Evolutionary conservation across 1,140 invertebrate species (phyloP).

Genomic region (Temnothorax longispinosus): DNA sequence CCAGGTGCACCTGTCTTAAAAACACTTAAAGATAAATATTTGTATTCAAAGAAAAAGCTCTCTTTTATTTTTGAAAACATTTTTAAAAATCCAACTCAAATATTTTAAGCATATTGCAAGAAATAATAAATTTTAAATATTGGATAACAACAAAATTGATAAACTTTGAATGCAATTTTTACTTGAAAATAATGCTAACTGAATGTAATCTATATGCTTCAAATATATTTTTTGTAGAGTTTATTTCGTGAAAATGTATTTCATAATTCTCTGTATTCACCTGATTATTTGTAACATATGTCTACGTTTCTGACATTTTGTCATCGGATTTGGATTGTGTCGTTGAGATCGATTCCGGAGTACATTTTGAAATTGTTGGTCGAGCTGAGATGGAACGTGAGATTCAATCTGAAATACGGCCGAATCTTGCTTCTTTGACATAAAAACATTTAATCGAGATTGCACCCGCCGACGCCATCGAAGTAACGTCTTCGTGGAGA

Average conservation of each 20-base stretch:
- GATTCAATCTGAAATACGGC: not conserved
- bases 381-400: not conserved
- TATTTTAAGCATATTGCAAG: no score
- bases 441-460: not conserved
- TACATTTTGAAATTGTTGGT: not conserved
- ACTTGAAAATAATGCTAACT: no score
- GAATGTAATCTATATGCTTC: no score
- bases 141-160: no score
- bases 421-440: not conserved
- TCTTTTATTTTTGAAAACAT: no score
- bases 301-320: not conserved
- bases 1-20: conserved; percentile 62
- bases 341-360: not conserved
- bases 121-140: no score
- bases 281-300: conserved; percentile 24
- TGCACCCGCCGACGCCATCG: not conserved
- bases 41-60: no score
- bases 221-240: not conserved
- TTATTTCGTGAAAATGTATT: not conserved
- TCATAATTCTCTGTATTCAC: not conserved
- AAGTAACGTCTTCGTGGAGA: not conserved
- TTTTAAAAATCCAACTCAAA: no score
- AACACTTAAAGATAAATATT: no score
- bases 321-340: not conserved
- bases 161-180: no score